Evolutionary conservation across 2,113 vertebrate genomes (phyloP), one percentile per base, ranked within the genome.

Genomic region (Gadus chalcogrammus): DNA sequence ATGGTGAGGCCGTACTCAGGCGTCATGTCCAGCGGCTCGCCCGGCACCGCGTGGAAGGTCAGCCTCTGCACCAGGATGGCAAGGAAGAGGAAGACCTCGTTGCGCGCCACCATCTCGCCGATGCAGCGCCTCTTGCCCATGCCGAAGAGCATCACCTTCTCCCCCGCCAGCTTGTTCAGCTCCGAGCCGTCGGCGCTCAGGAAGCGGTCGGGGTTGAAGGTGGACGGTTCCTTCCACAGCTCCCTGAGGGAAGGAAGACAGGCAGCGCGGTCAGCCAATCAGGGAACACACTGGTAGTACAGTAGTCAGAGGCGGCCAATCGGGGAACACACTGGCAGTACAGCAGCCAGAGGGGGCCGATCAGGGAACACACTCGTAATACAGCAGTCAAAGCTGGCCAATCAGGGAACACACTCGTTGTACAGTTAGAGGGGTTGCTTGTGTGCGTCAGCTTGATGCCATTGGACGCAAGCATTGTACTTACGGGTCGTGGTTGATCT

Each of bases 401-500:
- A 7, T 35, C 4, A 35, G 31, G 31, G 31, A 35, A 35, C 31
- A 7, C 31, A 35, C 31, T 7, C 4, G 31, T 24, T 2, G 24
- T 24, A 24, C 24, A 24, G 24, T 24, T 24, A 24, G 24, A 24
- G 24, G 24, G 24, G 24, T 24, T 24, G 24, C 24, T 17, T 5
- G 55, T 58, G 55, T 58, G 55, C 15, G 42, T 48, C 42, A 9
- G 42, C 42, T 52, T 62, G 48, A 4, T 8, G 9, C 13, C 53
- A 18, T 16, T 4, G 35, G 12, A 11, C 9, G 31, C 20, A 18
- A 9, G 18, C 17, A 65, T 8, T 1, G 13, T 74, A 96, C 96
- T 96, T 92, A 99, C 97, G 89, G 85, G 8, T 98, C 94, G 0
- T 96, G 96, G 84, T 99, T 99, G 79, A 95, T 88, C 71, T 99